phyloP scores from a whole-genome alignment of 2,888 invertebrate species.

The Nymphalis polychloros region DNA sequence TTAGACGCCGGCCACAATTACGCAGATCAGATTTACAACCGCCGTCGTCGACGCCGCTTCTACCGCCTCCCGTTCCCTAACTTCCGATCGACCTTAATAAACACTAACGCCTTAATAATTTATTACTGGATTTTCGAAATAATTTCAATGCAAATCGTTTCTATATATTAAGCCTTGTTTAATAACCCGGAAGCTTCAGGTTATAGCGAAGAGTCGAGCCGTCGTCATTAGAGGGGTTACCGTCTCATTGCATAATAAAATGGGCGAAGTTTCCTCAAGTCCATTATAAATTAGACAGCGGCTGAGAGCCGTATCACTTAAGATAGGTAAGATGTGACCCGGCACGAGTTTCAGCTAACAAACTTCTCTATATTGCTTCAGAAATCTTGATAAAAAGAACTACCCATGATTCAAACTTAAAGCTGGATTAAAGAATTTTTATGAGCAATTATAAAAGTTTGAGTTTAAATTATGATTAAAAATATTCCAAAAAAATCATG shows the following conservation, averaged over 20 bases:
- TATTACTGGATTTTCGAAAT: constrained; percentile 41
- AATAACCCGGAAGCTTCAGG: constrained; percentile 71
- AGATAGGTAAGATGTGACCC: constrained; percentile 81
- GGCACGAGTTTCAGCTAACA: constrained; percentile 72
- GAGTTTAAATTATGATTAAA: background rate
- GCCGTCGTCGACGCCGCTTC: constrained; percentile 42
- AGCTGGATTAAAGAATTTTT: constrained; percentile 61
- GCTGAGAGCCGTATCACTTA: constrained; percentile 79
- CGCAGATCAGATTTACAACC: constrained; percentile 77
- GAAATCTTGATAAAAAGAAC: constrained; percentile 80
- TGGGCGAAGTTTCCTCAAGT: constrained; percentile 80
- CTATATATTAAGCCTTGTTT: constrained; percentile 68
- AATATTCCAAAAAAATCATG: too few species aligned
- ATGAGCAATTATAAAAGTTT: constrained; percentile 57
- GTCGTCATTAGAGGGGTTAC: constrained; percentile 79
- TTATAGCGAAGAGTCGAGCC: constrained; percentile 73
- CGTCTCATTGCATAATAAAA: constrained; percentile 82
- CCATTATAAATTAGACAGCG: constrained; percentile 82
- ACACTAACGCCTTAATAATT: constrained; percentile 29
- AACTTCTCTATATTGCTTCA: constrained; percentile 74
- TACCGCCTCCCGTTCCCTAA: constrained; percentile 24
- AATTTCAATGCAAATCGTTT: constrained; percentile 58
- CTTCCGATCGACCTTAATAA: constrained; percentile 34
- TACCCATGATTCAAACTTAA: constrained; percentile 76
- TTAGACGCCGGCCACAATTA: constrained; percentile 80